These are phyloP conservation scores for Pteropus rufus DNA, from an alignment of 2,797 vertebrate species.

Conservation along the genomic window DNA sequence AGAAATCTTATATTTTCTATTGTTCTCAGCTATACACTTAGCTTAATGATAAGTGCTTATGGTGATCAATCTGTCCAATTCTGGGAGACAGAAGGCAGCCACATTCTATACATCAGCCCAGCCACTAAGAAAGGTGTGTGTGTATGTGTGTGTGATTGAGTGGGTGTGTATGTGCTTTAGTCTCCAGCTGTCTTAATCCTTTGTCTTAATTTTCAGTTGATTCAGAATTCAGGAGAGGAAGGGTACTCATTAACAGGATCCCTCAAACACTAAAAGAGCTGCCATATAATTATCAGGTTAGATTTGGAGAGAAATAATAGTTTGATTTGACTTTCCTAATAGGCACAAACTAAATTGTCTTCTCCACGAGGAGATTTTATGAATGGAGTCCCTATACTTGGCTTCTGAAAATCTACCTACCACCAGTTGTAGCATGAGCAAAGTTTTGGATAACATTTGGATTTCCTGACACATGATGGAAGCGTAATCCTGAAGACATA, in stretches of 20 bases:
- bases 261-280: background rate
- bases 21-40: background rate
- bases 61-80: background rate
- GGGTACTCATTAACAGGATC: background rate
- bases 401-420: background rate
- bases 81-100: background rate
- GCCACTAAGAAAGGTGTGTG: background rate
- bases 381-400: background rate
- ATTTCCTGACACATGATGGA: background rate
- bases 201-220: constrained; percentile 16
- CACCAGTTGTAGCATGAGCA: background rate
- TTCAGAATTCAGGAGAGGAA: background rate
- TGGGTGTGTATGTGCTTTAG: background rate
- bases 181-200: background rate
- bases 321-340: background rate
- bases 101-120: background rate
- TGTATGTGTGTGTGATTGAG: too few relatives aligned
- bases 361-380: background rate
- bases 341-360: background rate
- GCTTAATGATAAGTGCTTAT: background rate
- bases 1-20: background rate
- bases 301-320: background rate
- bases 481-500: background rate
- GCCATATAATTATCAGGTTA: background rate
- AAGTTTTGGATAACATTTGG: background rate